phyloP scores from a whole-genome alignment of 2,888 invertebrate genomes.

The Mimumesa dahlbomi region DNA sequence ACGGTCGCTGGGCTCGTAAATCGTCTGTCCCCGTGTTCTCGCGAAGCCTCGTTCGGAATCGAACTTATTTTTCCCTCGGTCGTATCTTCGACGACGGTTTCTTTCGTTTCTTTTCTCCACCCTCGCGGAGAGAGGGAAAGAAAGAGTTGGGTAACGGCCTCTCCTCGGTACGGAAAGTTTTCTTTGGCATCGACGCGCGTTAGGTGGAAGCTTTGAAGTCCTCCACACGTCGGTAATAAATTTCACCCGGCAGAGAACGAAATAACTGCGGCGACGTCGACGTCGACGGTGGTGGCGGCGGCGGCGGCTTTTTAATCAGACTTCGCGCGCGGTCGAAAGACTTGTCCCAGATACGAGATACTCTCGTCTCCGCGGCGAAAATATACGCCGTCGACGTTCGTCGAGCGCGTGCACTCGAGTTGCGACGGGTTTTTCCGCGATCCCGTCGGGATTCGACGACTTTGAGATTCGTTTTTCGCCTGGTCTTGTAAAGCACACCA shows the following conservation, averaged over 20 bases:
- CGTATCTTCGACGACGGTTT: background rate
- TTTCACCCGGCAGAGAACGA: conserved; percentile 22
- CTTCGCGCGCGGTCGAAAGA: conserved; percentile 38
- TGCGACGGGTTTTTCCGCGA: background rate
- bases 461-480: background rate
- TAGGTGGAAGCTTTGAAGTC: conserved; percentile 44
- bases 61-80: background rate
- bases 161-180: conserved; percentile 34
- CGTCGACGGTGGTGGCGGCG: background rate
- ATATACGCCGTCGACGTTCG: conserved; percentile 28
- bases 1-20: conserved; percentile 20
- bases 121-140: background rate
- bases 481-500: background rate
- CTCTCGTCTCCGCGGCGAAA: conserved; percentile 22
- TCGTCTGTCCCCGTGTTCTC: background rate
- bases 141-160: conserved; percentile 16
- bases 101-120: background rate
- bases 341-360: conserved; percentile 45
- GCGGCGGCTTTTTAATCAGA: conserved; percentile 50
- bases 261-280: conserved; percentile 23
- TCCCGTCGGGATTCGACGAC: background rate
- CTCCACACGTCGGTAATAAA: conserved; percentile 51
- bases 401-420: background rate
- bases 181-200: conserved; percentile 34
- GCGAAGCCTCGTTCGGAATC: background rate